Conservation (phyloP, 2,113 vertebrate species). For the Lipophrys pholis region DNA sequence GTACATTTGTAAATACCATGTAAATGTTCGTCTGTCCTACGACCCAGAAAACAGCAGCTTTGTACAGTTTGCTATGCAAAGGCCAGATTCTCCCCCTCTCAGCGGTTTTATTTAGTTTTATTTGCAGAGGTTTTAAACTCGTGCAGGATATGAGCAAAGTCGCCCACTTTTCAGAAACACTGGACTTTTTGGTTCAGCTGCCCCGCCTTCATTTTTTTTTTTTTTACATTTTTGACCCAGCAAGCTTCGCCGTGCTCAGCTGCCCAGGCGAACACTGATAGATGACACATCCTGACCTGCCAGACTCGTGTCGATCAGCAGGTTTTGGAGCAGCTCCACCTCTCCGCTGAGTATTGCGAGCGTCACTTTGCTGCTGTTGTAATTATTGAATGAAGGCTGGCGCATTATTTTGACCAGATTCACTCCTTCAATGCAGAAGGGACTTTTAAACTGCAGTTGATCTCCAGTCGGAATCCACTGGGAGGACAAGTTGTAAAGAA, state of each 20-base stretch:
- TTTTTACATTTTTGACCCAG: neutral
- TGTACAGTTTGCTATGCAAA: slow-evolving; percentile 71
- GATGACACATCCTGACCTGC: neutral
- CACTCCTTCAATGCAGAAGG: slow-evolving; percentile 45
- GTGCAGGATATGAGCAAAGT: slow-evolving; percentile 9
- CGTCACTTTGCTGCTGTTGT: slow-evolving; percentile 34
- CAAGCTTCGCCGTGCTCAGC: neutral
- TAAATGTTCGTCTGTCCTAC: slow-evolving; percentile 69
- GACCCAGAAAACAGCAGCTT: slow-evolving; percentile 51
- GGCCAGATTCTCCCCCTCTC: slow-evolving; percentile 23
- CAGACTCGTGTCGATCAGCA: neutral
- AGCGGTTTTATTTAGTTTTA: slow-evolving; percentile 47
- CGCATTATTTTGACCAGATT: slow-evolving; percentile 30
- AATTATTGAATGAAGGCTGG: slow-evolving; percentile 46
- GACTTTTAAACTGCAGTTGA: slow-evolving; percentile 15
- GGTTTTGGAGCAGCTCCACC: neutral
- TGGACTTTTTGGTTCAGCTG: slow-evolving; percentile 28
- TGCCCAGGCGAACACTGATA: neutral
- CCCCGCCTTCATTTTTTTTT: neutral
- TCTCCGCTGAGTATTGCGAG: slow-evolving; percentile 1
- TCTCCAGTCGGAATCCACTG: slow-evolving; percentile 27
- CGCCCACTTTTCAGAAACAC: slow-evolving; percentile 3
- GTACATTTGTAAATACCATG: slow-evolving; percentile 85
- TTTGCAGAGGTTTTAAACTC: slow-evolving; percentile 22
- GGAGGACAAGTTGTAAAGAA: slow-evolving; percentile 37